phyloP scores from a whole-genome alignment of 2,888 invertebrate species.

The Napeogenes inachia region DNA sequence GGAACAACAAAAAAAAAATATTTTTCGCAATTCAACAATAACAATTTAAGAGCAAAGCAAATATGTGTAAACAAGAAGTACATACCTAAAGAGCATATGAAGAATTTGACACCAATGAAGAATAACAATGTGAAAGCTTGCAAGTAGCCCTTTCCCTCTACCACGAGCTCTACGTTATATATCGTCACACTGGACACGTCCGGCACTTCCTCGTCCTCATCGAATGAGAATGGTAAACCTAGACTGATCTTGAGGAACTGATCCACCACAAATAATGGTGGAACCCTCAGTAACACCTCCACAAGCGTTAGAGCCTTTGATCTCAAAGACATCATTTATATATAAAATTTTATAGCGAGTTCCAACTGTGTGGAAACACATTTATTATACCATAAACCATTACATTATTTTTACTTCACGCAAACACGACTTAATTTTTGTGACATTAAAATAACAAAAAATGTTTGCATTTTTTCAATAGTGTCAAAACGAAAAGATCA shows the following conservation, averaged over 20 bases:
- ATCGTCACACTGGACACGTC: slow-evolving; percentile 58
- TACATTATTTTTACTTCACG: slow-evolving; percentile 46
- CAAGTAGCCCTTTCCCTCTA: slow-evolving; percentile 68
- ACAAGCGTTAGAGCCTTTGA: slow-evolving; percentile 84
- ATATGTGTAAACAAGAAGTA: slow-evolving; percentile 22
- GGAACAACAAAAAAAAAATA: slow-evolving; percentile 11
- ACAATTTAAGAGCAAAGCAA: slow-evolving; percentile 17
- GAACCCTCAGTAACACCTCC: slow-evolving; percentile 91
- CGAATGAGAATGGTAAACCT: slow-evolving; percentile 78
- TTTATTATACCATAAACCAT: slow-evolving; percentile 26
- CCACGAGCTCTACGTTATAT: slow-evolving; percentile 56
- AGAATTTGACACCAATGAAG: slow-evolving; percentile 79
- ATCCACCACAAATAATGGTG: slow-evolving; percentile 94
- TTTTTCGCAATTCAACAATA: slow-evolving; percentile 23
- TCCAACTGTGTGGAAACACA: slow-evolving; percentile 46
- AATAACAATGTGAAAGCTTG: slow-evolving; percentile 78
- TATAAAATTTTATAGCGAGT: slow-evolving; percentile 57
- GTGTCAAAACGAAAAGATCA: too few relatives aligned
- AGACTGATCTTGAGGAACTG: slow-evolving; percentile 90
- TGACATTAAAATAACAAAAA: slow-evolving; percentile 58
- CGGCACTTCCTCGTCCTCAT: slow-evolving; percentile 52
- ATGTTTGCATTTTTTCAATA: too few relatives aligned
- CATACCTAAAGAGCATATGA: slow-evolving; percentile 81
- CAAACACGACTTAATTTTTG: slow-evolving; percentile 75
- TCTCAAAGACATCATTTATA: slow-evolving; percentile 84